Percentiles rank a stretch among this genome's conserved stretches.
These are phyloP conservation scores for Eueremaeus valkanovi DNA, from an alignment of 2,888 invertebrate genomes.

Conservation along the genomic window DNA sequence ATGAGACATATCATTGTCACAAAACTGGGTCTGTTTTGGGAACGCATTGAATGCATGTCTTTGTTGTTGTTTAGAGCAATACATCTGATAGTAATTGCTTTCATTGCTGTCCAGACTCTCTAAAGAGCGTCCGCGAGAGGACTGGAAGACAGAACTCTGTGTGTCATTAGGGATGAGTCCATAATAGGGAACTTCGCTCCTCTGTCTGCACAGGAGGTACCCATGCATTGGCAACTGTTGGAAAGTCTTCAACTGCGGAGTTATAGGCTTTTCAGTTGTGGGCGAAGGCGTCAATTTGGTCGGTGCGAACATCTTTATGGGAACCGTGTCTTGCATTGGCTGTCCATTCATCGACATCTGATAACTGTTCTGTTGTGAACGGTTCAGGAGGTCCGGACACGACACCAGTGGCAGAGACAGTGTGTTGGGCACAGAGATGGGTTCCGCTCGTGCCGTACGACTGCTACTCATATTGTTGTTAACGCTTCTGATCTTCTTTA, in stretches of 20 bases:
- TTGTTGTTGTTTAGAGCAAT: conserved; percentile 7
- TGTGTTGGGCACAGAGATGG: background rate
- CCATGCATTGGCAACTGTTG: conserved; percentile 46
- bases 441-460: background rate
- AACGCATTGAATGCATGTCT: conserved; percentile 44
- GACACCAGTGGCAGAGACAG: background rate
- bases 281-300: conserved; percentile 42
- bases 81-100: conserved; percentile 24
- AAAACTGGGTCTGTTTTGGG: conserved; percentile 45
- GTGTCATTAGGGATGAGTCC: background rate
- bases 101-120: conserved; percentile 46
- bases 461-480: conserved; percentile 40
- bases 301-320: conserved; percentile 40
- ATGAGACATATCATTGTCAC: conserved; percentile 40
- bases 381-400: background rate
- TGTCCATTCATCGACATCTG: background rate
- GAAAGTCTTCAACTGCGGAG: conserved; percentile 48
- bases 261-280: conserved; percentile 41
- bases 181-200: conserved; percentile 8
- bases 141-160: conserved; percentile 43
- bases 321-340: conserved; percentile 36
- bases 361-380: background rate
- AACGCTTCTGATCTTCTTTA: conserved; percentile 88
- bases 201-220: conserved; percentile 11
- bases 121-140: conserved; percentile 44